These are phyloP conservation scores for Chunga burmeisteri DNA, from an alignment of 2,113 vertebrate genomes.

Conservation along the genomic window DNA sequence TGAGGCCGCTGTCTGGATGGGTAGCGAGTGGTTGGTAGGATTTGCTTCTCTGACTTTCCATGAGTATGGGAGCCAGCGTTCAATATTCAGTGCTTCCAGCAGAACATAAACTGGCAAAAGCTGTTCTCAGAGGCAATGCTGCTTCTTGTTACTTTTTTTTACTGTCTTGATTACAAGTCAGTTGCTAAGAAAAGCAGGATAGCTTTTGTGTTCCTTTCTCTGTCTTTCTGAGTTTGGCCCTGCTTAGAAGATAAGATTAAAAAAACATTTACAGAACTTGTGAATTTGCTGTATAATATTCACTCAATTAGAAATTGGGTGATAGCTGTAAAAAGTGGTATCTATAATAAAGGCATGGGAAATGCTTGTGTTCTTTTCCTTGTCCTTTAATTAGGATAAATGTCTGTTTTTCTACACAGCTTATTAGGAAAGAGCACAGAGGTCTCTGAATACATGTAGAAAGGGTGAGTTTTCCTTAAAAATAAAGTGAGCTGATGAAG, in stretches of 20 bases:
- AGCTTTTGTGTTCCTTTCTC: not conserved
- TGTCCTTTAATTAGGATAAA: not conserved
- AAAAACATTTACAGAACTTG: not conserved
- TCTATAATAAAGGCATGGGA: not conserved
- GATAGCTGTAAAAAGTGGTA: not conserved
- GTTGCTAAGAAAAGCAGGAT: not conserved
- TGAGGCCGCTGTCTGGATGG: fast-evolving
- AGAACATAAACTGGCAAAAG: not conserved
- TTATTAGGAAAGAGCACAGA: not conserved
- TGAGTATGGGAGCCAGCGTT: not conserved
- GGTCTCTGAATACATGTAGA: not conserved
- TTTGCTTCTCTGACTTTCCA: not conserved
- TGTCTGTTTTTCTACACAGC: not conserved
- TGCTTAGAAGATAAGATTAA: not conserved
- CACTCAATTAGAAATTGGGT: not conserved
- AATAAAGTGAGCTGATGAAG: not conserved
- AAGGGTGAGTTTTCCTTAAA: not conserved
- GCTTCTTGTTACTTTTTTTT: not conserved
- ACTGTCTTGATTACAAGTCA: not conserved
- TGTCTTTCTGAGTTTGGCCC: not conserved
- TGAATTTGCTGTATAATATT: not conserved
- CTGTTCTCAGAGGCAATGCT: not conserved
- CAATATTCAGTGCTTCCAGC: not conserved
- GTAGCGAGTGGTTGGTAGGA: not conserved
- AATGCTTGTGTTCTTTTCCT: not conserved